phyloP scores from a whole-genome alignment of 2,797 vertebrate species.

The Denticeps clupeoides region DNA sequence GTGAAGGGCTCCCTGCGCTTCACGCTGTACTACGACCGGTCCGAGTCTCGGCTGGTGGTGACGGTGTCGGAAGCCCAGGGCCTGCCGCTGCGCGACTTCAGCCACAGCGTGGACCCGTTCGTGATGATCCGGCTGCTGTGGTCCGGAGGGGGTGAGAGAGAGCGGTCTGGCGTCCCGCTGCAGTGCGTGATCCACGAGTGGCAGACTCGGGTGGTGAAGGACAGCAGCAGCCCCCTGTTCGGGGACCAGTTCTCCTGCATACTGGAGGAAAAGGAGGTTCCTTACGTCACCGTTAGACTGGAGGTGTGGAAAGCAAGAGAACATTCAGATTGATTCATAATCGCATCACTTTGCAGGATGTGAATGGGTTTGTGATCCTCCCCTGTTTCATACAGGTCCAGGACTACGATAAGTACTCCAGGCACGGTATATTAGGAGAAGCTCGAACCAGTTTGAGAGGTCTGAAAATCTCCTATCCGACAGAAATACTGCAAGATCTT shows the following conservation, averaged over 20 bases:
- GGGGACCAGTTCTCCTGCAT: constrained; percentile 57
- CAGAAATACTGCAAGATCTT: constrained; percentile 54
- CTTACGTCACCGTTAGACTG: constrained; percentile 48
- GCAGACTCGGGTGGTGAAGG: constrained; percentile 53
- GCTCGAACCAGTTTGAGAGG: constrained; percentile 42
- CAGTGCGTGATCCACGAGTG: constrained; percentile 54
- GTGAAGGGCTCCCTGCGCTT: constrained; percentile 46
- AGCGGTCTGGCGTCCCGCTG: constrained; percentile 14
- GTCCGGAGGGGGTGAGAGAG: constrained; percentile 27
- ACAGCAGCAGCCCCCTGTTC: constrained; percentile 50
- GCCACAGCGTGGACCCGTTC: constrained; percentile 34
- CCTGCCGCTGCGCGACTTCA: constrained; percentile 31
- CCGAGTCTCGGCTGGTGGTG: constrained; percentile 48
- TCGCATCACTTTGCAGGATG: too few relatives aligned
- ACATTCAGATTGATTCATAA: too few relatives aligned
- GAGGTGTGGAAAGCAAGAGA: too few relatives aligned
- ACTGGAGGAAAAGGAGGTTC: constrained; percentile 37
- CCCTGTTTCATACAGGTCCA: constrained; percentile 48
- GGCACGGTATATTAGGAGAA: constrained; percentile 56
- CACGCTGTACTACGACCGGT: constrained; percentile 48
- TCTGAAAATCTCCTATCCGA: constrained; percentile 46
- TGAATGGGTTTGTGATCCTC: too few relatives aligned
- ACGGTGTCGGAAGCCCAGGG: constrained; percentile 47
- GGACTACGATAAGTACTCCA: constrained; percentile 63
- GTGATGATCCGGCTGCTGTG: constrained; percentile 45